Evolutionary conservation across 2,797 vertebrate species (phyloP).

Genomic region (Borostomias antarcticus): DNA sequence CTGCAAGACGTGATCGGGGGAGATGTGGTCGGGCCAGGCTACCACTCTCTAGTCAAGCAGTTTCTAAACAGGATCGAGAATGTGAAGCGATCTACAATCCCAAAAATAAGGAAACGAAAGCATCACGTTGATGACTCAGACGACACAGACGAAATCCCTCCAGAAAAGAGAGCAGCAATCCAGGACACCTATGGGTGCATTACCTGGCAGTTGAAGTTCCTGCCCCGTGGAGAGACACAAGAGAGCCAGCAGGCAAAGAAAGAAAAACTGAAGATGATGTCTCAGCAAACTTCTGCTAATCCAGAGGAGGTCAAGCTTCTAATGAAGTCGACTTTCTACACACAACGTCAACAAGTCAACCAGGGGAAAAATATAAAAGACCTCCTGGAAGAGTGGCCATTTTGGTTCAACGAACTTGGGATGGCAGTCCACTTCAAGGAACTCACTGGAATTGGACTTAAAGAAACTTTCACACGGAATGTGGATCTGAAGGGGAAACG

Average conservation of each 20-base stretch:
- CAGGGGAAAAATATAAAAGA: slow-evolving; percentile 34
- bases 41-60: slow-evolving; percentile 37
- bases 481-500: slow-evolving; percentile 33
- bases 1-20: slow-evolving; percentile 32
- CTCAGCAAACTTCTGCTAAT: slow-evolving; percentile 29
- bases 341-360: slow-evolving; percentile 36
- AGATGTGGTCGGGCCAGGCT: slow-evolving; percentile 26
- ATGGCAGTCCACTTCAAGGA: slow-evolving; percentile 37
- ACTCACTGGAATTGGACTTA: slow-evolving; percentile 16
- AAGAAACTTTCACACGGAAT: slow-evolving; percentile 33
- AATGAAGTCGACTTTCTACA: slow-evolving; percentile 45
- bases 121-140: slow-evolving; percentile 29
- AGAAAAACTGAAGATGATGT: slow-evolving; percentile 42
- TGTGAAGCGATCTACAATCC: slow-evolving; percentile 29
- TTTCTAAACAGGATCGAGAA: slow-evolving; percentile 41
- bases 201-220: background rate
- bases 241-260: slow-evolving; percentile 26
- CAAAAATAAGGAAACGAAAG: slow-evolving; percentile 46
- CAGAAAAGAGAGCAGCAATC: slow-evolving; percentile 22
- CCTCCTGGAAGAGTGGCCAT: slow-evolving; percentile 24
- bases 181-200: background rate
- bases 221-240: background rate
- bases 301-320: slow-evolving; percentile 36
- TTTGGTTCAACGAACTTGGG: slow-evolving; percentile 27
- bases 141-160: slow-evolving; percentile 21